Base-by-base conservation (phyloP, 2,797 vertebrate genomes). In the Takifugu rubripes region DNA sequence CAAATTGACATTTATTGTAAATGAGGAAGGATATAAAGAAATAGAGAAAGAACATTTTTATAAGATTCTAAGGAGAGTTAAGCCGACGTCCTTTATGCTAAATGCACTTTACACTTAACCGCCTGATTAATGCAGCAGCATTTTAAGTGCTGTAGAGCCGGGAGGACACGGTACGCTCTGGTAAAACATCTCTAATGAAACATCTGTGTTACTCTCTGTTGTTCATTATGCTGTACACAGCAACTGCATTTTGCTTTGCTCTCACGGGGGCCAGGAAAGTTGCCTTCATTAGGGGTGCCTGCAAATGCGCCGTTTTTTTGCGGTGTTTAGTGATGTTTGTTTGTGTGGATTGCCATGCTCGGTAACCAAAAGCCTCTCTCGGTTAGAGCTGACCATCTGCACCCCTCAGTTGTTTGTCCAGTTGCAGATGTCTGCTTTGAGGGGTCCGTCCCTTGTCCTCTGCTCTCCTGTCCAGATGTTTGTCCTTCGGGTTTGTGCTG, bases 281-380 rank as follows among this genome's bases (percentile, higher is more conserved):
- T 62, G 56, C 61, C 51, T 83, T 82, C 71, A 86, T 87, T 82
- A 75, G 77, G 60, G 70, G 61, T 9, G 21, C 60, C 56, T 72
- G 31, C 26, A 74, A 77, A 75, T 69, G 51, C 75, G 68, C 36
- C n/a, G 31, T 33, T 33, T 12, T 77, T 82, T 77, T 63, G 26
- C 26, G 40, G 9, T 25, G 6, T 75, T 83, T 80, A 54, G 53
- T 66, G 49, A 59, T 71, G 56, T 83, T 76, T 85, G 68, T 66
- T 54, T 61, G 43, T n/a, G 57, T 46, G n/a, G 59, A 69, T 59
- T 54, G 50, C 64, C 50, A 6, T 52, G 45, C 14, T 45, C 52
- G 59, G 68, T 85, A 87, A 88, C 82, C 86, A 77, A 87, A 89
- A 84, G 74, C 62, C 63, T 77, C 78, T 69, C 78, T 66, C 73